phyloP scores from a whole-genome alignment of 2,797 vertebrate species.

The Allenopithecus nigroviridis region DNA sequence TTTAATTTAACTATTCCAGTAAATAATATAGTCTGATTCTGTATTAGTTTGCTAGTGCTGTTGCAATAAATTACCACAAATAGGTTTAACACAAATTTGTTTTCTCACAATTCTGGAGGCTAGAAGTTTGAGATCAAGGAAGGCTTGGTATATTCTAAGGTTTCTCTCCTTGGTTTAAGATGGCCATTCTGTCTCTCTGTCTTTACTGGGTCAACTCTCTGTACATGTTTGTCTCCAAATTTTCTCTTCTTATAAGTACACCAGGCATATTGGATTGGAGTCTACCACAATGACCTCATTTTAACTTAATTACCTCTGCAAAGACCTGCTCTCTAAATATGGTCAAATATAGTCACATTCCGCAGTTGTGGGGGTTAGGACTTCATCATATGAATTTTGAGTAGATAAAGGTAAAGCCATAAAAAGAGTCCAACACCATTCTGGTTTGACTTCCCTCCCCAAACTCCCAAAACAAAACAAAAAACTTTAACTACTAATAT shows the following conservation, averaged over 20 bases:
- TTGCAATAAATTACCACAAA: not conserved
- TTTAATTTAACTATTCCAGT: not conserved
- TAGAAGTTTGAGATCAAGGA: not conserved
- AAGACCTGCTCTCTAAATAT: not conserved
- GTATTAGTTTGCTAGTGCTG: not conserved
- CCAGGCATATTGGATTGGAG: not conserved
- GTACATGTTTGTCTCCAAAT: not conserved
- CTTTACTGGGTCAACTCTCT: not conserved
- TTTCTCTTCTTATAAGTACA: not conserved
- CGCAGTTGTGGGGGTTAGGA: rapidly evolving
- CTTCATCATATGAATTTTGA: not conserved
- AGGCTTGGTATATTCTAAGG: not conserved
- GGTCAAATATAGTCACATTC: not conserved
- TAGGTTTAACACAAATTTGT: not conserved
- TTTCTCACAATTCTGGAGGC: not conserved
- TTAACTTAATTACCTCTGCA: not conserved
- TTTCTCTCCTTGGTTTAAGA: not conserved
- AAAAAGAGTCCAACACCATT: not conserved
- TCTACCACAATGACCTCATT: not conserved
- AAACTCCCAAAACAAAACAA: too few relatives aligned
- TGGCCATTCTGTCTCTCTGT: not conserved
- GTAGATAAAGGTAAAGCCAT: not conserved
- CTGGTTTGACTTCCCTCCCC: not conserved
- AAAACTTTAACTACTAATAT: not conserved
- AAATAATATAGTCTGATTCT: not conserved